A percentile compares a stretch with the other conserved stretches of the same genome.
phyloP scores from a whole-genome alignment of 2,888 invertebrate genomes.

The Leptinotarsa juncta region DNA sequence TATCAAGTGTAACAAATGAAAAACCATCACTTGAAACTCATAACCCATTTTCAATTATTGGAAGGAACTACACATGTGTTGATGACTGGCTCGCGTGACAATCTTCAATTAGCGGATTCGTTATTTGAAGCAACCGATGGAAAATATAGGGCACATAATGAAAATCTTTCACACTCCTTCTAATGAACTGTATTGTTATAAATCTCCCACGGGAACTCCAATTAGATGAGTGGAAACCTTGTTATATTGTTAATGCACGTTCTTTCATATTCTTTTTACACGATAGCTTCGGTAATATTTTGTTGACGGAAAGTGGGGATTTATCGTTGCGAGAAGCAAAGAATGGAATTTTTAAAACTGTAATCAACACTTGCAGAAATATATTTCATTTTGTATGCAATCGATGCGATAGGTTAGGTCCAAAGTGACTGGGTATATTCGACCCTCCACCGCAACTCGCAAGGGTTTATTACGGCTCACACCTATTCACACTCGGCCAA shows the following conservation, averaged over 20 bases:
- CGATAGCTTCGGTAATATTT: neutral
- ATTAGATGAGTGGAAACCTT: conserved; percentile 9
- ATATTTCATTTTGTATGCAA: no score
- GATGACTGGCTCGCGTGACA: conserved; percentile 57
- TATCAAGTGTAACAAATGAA: conserved; percentile 11
- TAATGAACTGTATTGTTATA: conserved; percentile 14
- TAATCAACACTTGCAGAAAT: no score
- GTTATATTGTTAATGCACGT: neutral
- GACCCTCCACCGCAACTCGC: no score
- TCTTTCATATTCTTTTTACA: neutral
- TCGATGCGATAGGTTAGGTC: no score
- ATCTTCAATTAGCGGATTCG: conserved; percentile 52
- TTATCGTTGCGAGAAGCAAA: no score
- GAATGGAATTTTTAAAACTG: no score
- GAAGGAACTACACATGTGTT: conserved; percentile 48
- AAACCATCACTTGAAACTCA: conserved; percentile 22
- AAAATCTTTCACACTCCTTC: conserved; percentile 12
- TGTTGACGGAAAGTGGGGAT: neutral
- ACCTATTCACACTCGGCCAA: no score
- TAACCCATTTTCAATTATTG: conserved; percentile 33
- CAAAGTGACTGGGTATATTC: no score
- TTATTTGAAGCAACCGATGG: conserved; percentile 48
- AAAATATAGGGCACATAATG: conserved; percentile 26
- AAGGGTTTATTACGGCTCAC: no score
- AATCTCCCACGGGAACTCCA: neutral